phyloP scores from a whole-genome alignment of 1,140 invertebrate species.

The Physella acuta region DNA sequence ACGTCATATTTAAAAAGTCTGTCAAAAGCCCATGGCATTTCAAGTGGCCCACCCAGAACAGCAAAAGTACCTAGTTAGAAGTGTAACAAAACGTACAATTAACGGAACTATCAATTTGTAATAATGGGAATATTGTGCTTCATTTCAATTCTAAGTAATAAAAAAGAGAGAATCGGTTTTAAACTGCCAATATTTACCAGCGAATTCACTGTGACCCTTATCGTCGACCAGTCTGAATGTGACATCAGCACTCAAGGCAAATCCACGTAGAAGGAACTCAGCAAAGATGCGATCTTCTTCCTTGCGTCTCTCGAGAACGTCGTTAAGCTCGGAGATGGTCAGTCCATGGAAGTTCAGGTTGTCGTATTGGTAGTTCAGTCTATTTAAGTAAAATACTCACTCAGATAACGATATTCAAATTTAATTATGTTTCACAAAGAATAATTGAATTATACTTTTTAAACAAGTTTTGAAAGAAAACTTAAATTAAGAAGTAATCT shows the following conservation, averaged over 20 bases:
- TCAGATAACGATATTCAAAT: background rate
- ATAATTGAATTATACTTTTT: too few relatives aligned
- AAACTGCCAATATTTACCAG: slow-evolving; percentile 7
- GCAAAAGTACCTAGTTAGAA: slow-evolving; percentile 24
- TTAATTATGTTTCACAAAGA: background rate
- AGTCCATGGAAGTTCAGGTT: slow-evolving; percentile 32
- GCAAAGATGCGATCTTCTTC: slow-evolving; percentile 29
- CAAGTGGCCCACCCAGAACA: slow-evolving; percentile 29
- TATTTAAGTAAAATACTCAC: background rate
- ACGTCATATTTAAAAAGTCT: slow-evolving; percentile 34
- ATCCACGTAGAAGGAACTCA: slow-evolving; percentile 25
- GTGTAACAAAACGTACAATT: background rate
- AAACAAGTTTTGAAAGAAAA: background rate
- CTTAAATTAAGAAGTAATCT: background rate
- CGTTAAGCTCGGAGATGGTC: slow-evolving; percentile 29
- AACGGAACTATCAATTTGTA: background rate
- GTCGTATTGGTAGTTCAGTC: slow-evolving; percentile 31
- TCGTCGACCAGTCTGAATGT: slow-evolving; percentile 26
- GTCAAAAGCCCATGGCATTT: slow-evolving; percentile 35
- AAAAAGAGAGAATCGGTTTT: background rate
- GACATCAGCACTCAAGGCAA: slow-evolving; percentile 27
- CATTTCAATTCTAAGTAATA: background rate
- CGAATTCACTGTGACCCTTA: slow-evolving; percentile 26
- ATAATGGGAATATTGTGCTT: background rate
- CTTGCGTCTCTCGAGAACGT: slow-evolving; percentile 14